A percentile compares a stretch with the other conserved stretches of the same genome.
These are phyloP conservation scores for Teleiodes luculella DNA, from an alignment of 2,888 invertebrate genomes.

Conservation along the genomic window DNA sequence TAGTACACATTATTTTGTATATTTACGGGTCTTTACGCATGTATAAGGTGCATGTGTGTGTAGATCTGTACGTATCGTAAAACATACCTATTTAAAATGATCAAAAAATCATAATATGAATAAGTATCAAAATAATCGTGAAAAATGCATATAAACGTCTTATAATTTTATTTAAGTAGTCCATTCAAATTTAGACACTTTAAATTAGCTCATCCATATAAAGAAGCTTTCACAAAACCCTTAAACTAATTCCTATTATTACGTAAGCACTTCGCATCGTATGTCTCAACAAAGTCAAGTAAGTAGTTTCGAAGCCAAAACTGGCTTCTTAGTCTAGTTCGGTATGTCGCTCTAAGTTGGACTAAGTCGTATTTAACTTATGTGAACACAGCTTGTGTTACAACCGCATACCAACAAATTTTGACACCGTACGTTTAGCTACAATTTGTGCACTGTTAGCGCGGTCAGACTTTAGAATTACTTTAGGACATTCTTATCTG, in stretches of 20 bases:
- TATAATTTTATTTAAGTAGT: no score
- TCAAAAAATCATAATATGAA: no score
- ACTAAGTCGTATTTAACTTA: constrained; percentile 73
- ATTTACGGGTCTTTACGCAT: no score
- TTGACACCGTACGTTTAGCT: constrained; percentile 59
- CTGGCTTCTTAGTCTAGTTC: constrained; percentile 60
- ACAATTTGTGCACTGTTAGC: constrained; percentile 39
- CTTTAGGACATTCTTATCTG: constrained; percentile 30
- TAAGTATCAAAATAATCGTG: no score
- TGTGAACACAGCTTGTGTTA: constrained; percentile 66
- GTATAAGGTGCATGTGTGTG: no score
- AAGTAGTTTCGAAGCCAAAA: constrained; percentile 53
- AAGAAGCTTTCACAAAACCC: not conserved
- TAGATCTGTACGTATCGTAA: no score
- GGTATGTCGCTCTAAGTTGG: constrained; percentile 62
- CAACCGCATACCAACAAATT: constrained; percentile 70
- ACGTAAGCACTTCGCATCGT: constrained; percentile 21
- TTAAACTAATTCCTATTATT: not conserved
- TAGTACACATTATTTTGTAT: no score
- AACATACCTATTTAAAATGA: no score
- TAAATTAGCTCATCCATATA: no score
- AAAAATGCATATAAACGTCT: no score
- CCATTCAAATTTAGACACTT: no score
- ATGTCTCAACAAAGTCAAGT: constrained; percentile 45
- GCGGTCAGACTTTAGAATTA: constrained; percentile 42